Percentiles rank a stretch among this genome's conserved stretches.
These are phyloP conservation scores for Semaprochilodus insignis DNA, from an alignment of 2,797 vertebrate genomes.

Conservation along the genomic window DNA sequence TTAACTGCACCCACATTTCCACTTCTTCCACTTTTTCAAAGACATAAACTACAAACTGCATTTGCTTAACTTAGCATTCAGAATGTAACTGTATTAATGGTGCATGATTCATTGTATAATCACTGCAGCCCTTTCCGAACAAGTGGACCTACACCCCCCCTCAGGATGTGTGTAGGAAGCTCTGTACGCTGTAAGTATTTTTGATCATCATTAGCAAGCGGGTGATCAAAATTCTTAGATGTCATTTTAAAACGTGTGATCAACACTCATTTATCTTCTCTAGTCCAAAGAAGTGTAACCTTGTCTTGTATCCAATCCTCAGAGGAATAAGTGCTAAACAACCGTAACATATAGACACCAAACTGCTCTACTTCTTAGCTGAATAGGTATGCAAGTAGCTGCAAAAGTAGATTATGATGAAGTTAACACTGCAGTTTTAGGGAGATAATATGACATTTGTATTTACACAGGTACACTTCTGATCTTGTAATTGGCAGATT, in stretches of 20 bases:
- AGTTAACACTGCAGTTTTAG: neutral
- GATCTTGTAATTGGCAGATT: neutral
- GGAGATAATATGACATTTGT: neutral
- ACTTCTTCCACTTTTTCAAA: slow-evolving; percentile 33
- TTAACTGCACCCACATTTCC: slow-evolving; percentile 71
- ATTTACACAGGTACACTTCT: neutral
- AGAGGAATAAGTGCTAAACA: neutral
- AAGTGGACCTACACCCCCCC: neutral
- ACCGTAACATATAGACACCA: neutral
- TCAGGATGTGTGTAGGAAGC: neutral
- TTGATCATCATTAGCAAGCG: neutral
- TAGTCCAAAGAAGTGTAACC: neutral
- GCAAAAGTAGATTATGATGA: neutral
- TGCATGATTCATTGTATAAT: slow-evolving; percentile 47
- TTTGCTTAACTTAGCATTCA: slow-evolving; percentile 1
- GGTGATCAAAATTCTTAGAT: slow-evolving; percentile 8
- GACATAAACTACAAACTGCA: slow-evolving; percentile 16
- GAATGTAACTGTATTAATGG: slow-evolving; percentile 35
- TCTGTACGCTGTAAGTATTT: slow-evolving; percentile 9
- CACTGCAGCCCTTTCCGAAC: neutral
- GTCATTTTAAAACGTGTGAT: neutral
- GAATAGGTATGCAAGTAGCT: neutral
- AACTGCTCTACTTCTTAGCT: neutral
- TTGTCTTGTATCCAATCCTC: neutral
- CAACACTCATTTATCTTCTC: slow-evolving; percentile 10